Evolutionary conservation across 2,113 vertebrate genomes (phyloP).

Genomic region (Diadophis punctatus): DNA sequence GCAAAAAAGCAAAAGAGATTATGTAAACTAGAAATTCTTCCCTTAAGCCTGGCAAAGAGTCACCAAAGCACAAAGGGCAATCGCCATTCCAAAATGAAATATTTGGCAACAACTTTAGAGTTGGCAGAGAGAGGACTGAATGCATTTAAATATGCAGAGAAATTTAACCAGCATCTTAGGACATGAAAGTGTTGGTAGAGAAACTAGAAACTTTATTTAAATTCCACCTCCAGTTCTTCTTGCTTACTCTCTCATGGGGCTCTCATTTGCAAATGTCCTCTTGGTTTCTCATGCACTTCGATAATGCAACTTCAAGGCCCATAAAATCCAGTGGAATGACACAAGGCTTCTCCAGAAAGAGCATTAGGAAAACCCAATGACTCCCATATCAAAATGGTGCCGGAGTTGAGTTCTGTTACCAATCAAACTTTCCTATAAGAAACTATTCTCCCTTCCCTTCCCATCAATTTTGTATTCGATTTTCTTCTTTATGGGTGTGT

Average conservation of each 20-base stretch:
- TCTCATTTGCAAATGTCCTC: neutral
- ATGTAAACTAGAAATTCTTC: neutral
- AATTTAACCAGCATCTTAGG: neutral
- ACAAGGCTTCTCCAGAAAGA: neutral
- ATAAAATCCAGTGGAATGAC: neutral
- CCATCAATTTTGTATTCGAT: neutral
- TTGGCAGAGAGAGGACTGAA: neutral
- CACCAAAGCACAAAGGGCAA: slow-evolving; percentile 46
- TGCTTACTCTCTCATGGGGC: neutral
- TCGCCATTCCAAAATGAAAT: neutral
- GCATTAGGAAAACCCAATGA: neutral
- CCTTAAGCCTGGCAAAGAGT: neutral
- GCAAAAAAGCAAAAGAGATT: neutral
- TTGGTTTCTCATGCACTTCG: neutral
- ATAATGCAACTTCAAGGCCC: neutral
- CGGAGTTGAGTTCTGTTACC: neutral
- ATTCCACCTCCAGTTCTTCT: neutral
- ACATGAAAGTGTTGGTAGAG: neutral
- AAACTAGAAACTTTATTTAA: neutral
- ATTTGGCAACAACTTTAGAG: slow-evolving; percentile 28
- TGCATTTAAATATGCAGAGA: too few relatives aligned
- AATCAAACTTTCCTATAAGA: neutral
- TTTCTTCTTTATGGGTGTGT: neutral
- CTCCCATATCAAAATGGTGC: neutral
- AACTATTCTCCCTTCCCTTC: neutral